phyloP scores from a whole-genome alignment of 2,113 vertebrate species.

The Chinchilla lanigera region DNA sequence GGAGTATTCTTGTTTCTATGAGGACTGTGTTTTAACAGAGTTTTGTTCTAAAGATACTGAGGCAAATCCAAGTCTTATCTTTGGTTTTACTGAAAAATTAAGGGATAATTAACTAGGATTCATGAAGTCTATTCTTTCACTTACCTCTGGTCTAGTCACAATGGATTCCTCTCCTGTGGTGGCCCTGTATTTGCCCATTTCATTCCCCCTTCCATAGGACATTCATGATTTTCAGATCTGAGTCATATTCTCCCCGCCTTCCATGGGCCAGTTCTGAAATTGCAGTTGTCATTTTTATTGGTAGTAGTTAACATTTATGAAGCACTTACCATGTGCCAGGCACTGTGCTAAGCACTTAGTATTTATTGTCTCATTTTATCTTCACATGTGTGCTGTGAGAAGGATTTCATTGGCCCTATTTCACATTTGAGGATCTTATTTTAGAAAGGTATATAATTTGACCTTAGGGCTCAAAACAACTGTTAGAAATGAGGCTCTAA shows the following conservation, averaged over 20 bases:
- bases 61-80: neutral
- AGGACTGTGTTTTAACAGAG: neutral
- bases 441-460: conserved; percentile 1
- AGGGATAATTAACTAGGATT: neutral
- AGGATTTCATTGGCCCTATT: conserved; percentile 33
- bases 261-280: conserved; percentile 49
- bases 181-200: neutral
- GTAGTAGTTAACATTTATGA: conserved; percentile 67
- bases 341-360: conserved; percentile 64
- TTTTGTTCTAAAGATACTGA: neutral
- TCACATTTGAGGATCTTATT: conserved; percentile 32
- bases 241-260: neutral
- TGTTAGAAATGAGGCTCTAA: neutral
- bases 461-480: neutral
- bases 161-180: neutral
- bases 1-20: accelerated
- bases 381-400: neutral
- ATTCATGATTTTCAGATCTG: neutral
- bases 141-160: neutral
- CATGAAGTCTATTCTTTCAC: neutral
- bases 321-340: conserved; percentile 63
- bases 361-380: conserved; percentile 67
- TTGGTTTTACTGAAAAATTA: neutral
- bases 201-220: neutral
- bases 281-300: conserved; percentile 57